Evolutionary conservation across 2,888 invertebrate genomes (phyloP).

Genomic region (Acronicta leporina): DNA sequence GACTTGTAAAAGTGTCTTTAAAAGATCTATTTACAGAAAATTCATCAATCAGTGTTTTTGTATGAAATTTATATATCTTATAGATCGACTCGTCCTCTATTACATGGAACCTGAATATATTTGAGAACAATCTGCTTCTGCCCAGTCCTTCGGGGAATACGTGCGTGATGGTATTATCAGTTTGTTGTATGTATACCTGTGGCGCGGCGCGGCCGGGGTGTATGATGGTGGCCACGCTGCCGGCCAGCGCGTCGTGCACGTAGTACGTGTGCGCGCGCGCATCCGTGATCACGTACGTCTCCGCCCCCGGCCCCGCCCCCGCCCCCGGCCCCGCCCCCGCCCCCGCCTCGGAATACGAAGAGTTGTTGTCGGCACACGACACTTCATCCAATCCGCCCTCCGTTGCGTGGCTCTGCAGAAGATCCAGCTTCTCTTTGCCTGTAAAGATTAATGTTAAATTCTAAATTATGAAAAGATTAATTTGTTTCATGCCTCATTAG

Average conservation of each 20-base stretch:
- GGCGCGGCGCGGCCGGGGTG: constrained; percentile 53
- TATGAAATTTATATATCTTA: too few relatives aligned
- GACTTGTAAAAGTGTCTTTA: too few relatives aligned
- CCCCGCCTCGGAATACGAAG: too few relatives aligned
- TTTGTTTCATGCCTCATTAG: too few relatives aligned
- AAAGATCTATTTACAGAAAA: too few relatives aligned
- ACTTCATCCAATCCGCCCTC: constrained; percentile 69
- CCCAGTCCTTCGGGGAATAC: too few relatives aligned
- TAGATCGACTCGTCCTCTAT: too few relatives aligned
- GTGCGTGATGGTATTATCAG: too few relatives aligned
- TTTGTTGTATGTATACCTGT: too few relatives aligned
- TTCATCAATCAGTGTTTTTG: too few relatives aligned
- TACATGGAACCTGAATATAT: too few relatives aligned
- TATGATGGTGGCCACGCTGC: constrained; percentile 33
- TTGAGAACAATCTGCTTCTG: too few relatives aligned
- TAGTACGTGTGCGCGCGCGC: constrained; percentile 75
- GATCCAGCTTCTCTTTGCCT: constrained; percentile 77
- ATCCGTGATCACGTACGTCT: constrained; percentile 84
- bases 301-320: constrained; percentile 66
- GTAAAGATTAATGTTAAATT: constrained; percentile 1
- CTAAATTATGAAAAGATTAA: background rate
- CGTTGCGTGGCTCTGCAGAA: constrained; percentile 60
- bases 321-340: constrained; percentile 53
- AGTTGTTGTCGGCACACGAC: constrained; percentile 61
- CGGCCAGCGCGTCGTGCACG: constrained; percentile 73